Evolutionary conservation across 1,140 invertebrate species (phyloP), one percentile per base, ranked within the genome.

Genomic region (Camponotus vicinus): DNA sequence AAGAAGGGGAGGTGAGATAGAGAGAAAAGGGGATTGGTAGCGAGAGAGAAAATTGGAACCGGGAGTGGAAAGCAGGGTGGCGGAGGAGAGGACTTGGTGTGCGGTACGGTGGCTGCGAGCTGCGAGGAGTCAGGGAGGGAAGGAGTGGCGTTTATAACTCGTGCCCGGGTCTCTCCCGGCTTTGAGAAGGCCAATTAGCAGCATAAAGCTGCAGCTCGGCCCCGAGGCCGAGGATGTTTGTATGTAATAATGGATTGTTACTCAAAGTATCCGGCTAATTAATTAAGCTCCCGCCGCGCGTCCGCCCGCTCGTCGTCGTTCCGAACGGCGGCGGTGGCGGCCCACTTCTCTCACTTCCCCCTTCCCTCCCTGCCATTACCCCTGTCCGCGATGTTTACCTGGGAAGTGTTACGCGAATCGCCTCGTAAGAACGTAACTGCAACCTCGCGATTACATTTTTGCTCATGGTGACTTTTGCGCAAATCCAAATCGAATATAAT

Each of bases 181-280:
- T 95, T 93, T 93, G 94, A 93, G 94, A 93, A 94, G 93, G 94
- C 94, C 95, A 95, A 95, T 95, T 95, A 95, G 94, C 92, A 94
- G 93, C 93, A 95, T 93, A 95, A 95, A 95, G 94, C 94, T 92
- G 90, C 92, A 91, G 93, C 93, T 92, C 90, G 92, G 92, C 92
- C 91, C 88, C 86, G 90, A 91, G 92, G 90, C 90, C 88, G 91
- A 91, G 90, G 92, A 92, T 95, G 94, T 94, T 95, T 95, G 94
- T 95, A 94, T 93, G 94, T 94, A 95, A 94, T 95, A 95, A 95
- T 95, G 93, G 94, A 95, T 95, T 95, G 94, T 95, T 95, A 94
- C 94, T 94, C 94, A 94, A 94, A 95, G 94, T 95, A 95, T 95
- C 94, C 92, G 93, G 93, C 94, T 95, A 95, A 95, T 95, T 95